phyloP scores from a whole-genome alignment of 2,113 vertebrate species.

The Telmatochromis brachygnathus region DNA sequence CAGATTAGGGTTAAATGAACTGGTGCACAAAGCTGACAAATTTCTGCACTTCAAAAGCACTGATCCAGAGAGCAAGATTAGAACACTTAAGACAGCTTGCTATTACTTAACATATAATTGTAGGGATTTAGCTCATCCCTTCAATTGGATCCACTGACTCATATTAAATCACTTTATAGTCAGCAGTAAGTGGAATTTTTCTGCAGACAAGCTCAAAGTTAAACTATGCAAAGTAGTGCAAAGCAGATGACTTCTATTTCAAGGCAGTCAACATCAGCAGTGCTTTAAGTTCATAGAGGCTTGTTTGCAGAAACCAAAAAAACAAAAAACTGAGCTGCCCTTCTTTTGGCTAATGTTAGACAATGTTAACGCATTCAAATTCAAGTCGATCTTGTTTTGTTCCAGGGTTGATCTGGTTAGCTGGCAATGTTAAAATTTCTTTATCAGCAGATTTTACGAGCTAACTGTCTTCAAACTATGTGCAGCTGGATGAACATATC shows the following conservation, averaged over 20 bases:
- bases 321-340: not conserved
- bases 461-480: not conserved
- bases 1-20: not conserved
- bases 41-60: not conserved
- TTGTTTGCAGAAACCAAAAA: not conserved
- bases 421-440: not conserved
- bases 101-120: not conserved
- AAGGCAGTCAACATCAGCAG: not conserved
- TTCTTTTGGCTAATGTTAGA: not conserved
- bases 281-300: not conserved
- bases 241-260: not conserved
- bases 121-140: not conserved
- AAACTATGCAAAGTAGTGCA: not conserved
- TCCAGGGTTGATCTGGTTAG: not conserved
- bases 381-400: not conserved
- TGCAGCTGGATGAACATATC: not conserved
- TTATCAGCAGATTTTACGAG: not conserved
- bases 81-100: not conserved
- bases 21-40: not conserved
- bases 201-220: not conserved
- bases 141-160: not conserved
- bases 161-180: not conserved
- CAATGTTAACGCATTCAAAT: not conserved
- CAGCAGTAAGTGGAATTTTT: not conserved
- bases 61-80: not conserved